Evolutionary conservation across 2,797 vertebrate genomes (phyloP).

Genomic region (Neopelma chrysocephalum): DNA sequence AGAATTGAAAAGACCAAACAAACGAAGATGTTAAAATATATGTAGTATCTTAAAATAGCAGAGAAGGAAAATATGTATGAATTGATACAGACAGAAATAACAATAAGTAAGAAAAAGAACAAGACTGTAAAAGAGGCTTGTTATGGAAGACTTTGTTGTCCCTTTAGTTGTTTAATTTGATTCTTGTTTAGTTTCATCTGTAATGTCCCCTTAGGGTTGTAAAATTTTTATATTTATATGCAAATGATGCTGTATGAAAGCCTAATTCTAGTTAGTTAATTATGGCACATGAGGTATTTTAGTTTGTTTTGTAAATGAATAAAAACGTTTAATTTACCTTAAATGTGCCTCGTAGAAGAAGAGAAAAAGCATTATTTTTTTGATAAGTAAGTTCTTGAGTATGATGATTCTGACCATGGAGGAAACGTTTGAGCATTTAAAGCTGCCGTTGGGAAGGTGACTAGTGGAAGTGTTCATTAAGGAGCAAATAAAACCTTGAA

Average conservation of each 20-base stretch:
- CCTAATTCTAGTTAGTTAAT: constrained; percentile 46
- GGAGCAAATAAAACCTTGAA: constrained; percentile 59
- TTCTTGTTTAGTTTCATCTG: neutral
- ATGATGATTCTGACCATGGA: neutral
- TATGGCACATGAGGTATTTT: constrained; percentile 11
- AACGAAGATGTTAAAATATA: neutral
- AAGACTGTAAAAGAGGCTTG: neutral
- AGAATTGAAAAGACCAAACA: neutral
- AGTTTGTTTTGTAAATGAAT: constrained; percentile 50
- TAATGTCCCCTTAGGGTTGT: constrained; percentile 21
- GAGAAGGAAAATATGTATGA: neutral
- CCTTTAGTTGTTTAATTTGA: constrained; percentile 5
- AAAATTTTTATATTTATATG: constrained; percentile 52
- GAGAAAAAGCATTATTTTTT: neutral
- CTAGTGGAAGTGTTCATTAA: constrained; percentile 50
- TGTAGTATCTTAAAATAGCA: neutral
- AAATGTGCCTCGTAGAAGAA: neutral
- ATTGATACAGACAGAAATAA: neutral
- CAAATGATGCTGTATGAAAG: constrained; percentile 27
- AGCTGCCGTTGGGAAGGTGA: constrained; percentile 34
- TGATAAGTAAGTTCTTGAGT: neutral
- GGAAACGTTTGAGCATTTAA: neutral
- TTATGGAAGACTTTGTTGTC: neutral
- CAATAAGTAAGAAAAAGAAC: neutral
- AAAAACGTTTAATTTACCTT: constrained; percentile 24